Percentiles rank a stretch among this genome's conserved stretches.
Conservation (phyloP, 2,888 invertebrate species). For the Tineola bisselliella region DNA sequence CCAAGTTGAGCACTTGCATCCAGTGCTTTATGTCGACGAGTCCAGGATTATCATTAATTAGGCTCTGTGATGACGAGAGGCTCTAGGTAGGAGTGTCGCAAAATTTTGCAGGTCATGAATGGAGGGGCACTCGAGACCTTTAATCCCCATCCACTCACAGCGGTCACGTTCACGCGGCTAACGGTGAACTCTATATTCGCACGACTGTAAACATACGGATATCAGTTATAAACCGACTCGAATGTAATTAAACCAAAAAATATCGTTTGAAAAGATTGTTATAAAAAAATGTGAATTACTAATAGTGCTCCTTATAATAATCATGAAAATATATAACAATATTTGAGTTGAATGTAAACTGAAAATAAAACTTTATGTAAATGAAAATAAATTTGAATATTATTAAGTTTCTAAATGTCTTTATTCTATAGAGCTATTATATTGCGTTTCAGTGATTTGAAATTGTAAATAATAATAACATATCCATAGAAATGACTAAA, state of each 20-base stretch:
- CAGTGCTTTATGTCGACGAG: conserved; percentile 3
- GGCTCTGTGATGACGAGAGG: conserved; percentile 12
- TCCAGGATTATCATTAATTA: conserved; percentile 13
- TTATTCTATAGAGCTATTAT: too few relatives aligned
- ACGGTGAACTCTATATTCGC: neutral
- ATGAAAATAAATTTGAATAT: too few relatives aligned
- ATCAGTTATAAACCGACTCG: neutral
- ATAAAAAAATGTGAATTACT: too few relatives aligned
- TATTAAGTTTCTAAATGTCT: too few relatives aligned
- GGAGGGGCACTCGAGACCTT: neutral
- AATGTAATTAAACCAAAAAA: neutral
- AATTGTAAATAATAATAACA: too few relatives aligned
- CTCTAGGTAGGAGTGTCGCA: conserved; percentile 8
- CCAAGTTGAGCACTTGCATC: conserved; percentile 12
- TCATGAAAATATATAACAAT: too few relatives aligned
- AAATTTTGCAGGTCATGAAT: conserved; percentile 11
- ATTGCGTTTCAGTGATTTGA: too few relatives aligned
- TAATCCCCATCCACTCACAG: conserved; percentile 6
- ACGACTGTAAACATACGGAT: neutral
- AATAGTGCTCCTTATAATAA: too few relatives aligned
- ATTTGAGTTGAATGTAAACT: too few relatives aligned
- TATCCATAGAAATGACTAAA: too few relatives aligned
- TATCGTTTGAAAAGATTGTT: too few relatives aligned
- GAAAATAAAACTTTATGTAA: too few relatives aligned
- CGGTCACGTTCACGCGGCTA: conserved; percentile 9